phyloP scores from a whole-genome alignment of 2,797 vertebrate genomes.

The Etheostoma nigrum region DNA sequence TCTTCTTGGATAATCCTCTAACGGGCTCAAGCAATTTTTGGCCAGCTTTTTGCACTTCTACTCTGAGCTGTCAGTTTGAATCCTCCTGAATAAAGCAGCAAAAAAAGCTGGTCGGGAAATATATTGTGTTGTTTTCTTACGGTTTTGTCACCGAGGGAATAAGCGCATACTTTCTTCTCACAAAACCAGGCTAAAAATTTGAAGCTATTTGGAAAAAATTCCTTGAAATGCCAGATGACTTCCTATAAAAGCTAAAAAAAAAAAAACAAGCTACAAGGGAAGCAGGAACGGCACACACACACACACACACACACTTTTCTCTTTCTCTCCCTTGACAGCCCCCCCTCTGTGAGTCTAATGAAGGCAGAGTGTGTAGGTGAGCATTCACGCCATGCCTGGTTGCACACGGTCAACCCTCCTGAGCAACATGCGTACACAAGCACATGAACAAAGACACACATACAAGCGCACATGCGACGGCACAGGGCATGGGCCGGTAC shows the following conservation, averaged over 20 bases:
- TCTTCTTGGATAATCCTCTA: conserved; percentile 20
- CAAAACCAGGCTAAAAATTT: background rate
- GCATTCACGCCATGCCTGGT: conserved; percentile 59
- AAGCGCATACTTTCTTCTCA: background rate
- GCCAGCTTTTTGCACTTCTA: background rate
- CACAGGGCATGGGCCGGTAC: background rate
- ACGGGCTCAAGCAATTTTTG: conserved; percentile 12
- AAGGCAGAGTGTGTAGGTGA: conserved; percentile 72
- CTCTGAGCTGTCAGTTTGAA: conserved; percentile 1
- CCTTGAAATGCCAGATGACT: conserved; percentile 10
- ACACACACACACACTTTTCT: conserved; percentile 13
- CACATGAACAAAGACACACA: conserved; percentile 30
- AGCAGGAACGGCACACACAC: conserved; percentile 27
- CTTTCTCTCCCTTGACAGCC: conserved; percentile 43
- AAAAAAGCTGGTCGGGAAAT: background rate
- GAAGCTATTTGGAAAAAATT: background rate
- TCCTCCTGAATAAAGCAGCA: conserved; percentile 1
- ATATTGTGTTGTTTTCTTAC: background rate
- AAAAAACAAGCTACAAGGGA: conserved; percentile 15
- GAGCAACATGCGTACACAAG: conserved; percentile 40
- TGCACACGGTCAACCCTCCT: conserved; percentile 59
- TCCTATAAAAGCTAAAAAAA: background rate
- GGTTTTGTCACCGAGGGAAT: background rate
- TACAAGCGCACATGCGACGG: background rate
- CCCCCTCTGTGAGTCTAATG: conserved; percentile 71